phyloP scores from a whole-genome alignment of 2,888 invertebrate genomes.

The Drosophila quinaria region DNA sequence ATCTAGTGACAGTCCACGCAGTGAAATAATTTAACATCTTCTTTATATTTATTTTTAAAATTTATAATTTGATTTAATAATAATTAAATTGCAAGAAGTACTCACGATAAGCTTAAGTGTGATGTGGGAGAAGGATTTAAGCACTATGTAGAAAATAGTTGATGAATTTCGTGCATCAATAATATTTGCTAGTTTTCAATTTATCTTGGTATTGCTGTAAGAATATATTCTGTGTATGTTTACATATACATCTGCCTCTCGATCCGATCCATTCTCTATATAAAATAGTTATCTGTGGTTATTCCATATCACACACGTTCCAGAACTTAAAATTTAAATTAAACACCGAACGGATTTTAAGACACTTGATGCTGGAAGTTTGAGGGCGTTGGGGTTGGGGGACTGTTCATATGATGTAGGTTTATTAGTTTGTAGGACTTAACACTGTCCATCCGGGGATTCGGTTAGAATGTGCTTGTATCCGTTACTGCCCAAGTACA shows the following conservation, averaged over 20 bases:
- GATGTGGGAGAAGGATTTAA: slow-evolving; percentile 29
- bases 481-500: slow-evolving; percentile 85
- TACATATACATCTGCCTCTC: slow-evolving; percentile 19
- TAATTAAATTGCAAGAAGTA: slow-evolving; percentile 17
- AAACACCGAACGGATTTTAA: slow-evolving; percentile 36
- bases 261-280: slow-evolving; percentile 52
- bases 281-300: slow-evolving; percentile 67
- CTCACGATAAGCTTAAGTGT: slow-evolving; percentile 24
- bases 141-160: slow-evolving; percentile 66
- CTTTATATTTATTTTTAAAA: background rate
- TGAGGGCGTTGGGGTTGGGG: slow-evolving; percentile 10
- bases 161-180: slow-evolving; percentile 27
- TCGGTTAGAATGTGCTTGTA: slow-evolving; percentile 85
- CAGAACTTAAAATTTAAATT: slow-evolving; percentile 22
- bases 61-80: slow-evolving; percentile 41
- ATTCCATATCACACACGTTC: slow-evolving; percentile 73
- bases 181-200: slow-evolving; percentile 26
- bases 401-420: slow-evolving; percentile 15
- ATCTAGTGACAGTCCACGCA: background rate
- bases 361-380: slow-evolving; percentile 67
- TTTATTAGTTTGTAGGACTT: slow-evolving; percentile 23
- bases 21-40: background rate
- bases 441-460: slow-evolving; percentile 83
- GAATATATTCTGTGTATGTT: slow-evolving; percentile 36
- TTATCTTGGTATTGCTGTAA: slow-evolving; percentile 38